Evolutionary conservation across 2,113 vertebrate genomes (phyloP).

Genomic region (Rhadina sibilatrix): DNA sequence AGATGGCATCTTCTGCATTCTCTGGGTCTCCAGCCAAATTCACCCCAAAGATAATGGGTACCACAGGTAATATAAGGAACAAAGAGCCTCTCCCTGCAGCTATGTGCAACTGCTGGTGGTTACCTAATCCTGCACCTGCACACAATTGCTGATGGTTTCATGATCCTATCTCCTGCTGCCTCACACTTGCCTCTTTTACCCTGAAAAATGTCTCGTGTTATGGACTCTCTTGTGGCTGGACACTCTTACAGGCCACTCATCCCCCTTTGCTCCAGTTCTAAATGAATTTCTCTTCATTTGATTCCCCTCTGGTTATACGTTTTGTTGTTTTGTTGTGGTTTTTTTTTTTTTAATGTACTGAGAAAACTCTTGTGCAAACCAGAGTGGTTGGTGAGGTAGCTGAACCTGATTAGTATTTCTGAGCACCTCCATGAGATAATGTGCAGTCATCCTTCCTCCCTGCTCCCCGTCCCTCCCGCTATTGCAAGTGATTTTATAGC

Average conservation of each 20-base stretch:
- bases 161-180: constrained; percentile 34
- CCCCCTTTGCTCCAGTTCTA: background rate
- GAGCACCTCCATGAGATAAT: background rate
- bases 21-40: constrained; percentile 18
- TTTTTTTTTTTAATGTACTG: background rate
- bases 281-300: background rate
- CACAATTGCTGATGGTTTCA: constrained; percentile 48
- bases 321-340: too few species aligned
- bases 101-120: constrained; percentile 27
- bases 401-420: background rate
- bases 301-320: background rate
- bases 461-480: background rate
- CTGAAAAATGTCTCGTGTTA: background rate
- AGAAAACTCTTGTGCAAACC: background rate
- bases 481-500: background rate
- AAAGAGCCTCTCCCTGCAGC: constrained; percentile 44
- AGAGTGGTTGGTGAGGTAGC: background rate
- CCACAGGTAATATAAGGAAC: constrained; percentile 13
- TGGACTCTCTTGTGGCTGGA: background rate
- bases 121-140: constrained; percentile 57
- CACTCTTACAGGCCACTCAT: background rate
- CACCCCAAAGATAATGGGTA: constrained; percentile 1
- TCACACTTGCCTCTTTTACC: background rate
- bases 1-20: constrained; percentile 14
- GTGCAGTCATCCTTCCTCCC: background rate